Evolutionary conservation across 2,113 vertebrate species (phyloP).

Genomic region (Echinops telfairi): DNA sequence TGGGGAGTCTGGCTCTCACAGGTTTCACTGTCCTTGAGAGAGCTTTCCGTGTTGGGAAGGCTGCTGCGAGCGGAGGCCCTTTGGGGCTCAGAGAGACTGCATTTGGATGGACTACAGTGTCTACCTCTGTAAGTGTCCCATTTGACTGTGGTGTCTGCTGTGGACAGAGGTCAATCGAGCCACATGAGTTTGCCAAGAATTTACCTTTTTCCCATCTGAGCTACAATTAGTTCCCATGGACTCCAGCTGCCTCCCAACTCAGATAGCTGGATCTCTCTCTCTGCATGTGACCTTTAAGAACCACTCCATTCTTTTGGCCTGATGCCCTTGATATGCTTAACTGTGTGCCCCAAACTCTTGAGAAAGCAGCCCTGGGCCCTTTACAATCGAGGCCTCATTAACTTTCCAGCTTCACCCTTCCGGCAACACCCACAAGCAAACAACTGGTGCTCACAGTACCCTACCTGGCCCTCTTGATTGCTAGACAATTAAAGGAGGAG

Average conservation of each 20-base stretch:
- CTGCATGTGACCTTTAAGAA: not conserved
- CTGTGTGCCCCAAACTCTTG: accelerated
- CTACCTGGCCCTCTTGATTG: not conserved
- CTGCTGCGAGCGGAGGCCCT: not conserved
- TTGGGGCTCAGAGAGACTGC: not conserved
- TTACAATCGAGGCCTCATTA: not conserved
- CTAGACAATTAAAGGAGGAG: not conserved
- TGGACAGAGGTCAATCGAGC: not conserved
- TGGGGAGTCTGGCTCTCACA: not conserved
- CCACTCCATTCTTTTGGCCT: not conserved
- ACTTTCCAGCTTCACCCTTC: not conserved
- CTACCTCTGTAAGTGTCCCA: not conserved
- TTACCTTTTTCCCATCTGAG: not conserved
- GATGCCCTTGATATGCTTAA: not conserved
- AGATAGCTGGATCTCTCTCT: not conserved
- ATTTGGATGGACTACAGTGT: not conserved
- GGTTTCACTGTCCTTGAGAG: not conserved
- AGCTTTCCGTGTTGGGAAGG: not conserved
- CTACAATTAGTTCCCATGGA: not conserved
- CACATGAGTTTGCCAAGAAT: not conserved
- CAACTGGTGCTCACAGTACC: not conserved
- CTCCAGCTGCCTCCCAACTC: not conserved
- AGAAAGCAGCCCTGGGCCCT: not conserved
- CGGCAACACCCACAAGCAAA: not conserved
- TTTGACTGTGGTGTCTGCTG: not conserved